A percentile compares a stretch with the other conserved stretches of the same genome.
These are phyloP conservation scores for Metallyticus violacea DNA, from an alignment of 2,888 invertebrate species.

Conservation along the genomic window DNA sequence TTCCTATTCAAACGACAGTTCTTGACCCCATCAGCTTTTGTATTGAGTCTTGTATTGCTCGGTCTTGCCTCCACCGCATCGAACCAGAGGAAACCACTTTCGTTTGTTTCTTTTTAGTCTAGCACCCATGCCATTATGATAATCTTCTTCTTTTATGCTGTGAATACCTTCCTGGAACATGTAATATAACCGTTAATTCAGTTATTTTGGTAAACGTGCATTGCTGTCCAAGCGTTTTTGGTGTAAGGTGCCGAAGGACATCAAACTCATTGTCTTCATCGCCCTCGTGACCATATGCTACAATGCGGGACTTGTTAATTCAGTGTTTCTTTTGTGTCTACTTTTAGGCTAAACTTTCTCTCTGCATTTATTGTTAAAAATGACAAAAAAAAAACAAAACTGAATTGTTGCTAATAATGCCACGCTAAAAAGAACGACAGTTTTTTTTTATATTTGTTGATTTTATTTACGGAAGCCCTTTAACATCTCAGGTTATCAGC, in stretches of 20 bases:
- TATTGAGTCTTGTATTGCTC: neutral
- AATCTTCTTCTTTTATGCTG: neutral
- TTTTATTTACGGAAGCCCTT: too few species aligned
- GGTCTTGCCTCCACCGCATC: neutral
- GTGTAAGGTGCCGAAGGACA: neutral
- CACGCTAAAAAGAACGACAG: too few species aligned
- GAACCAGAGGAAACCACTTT: neutral
- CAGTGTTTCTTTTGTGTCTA: too few species aligned
- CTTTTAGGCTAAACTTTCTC: too few species aligned
- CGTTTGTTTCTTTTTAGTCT: neutral
- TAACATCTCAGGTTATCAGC: too few species aligned
- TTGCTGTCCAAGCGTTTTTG: neutral
- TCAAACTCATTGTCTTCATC: neutral
- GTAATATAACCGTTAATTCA: neutral
- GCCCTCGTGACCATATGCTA: neutral
- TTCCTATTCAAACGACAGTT: neutral
- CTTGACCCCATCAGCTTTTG: neutral
- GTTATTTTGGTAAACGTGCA: neutral
- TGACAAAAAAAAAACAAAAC: too few species aligned
- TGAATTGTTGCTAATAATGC: too few species aligned
- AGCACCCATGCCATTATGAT: neutral
- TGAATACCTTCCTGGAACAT: neutral
- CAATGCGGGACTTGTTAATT: too few species aligned
- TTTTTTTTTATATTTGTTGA: too few species aligned
- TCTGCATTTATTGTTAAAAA: too few species aligned